These are phyloP conservation scores for Oxytorus armatus DNA, from an alignment of 2,888 invertebrate species.

Conservation along the genomic window DNA sequence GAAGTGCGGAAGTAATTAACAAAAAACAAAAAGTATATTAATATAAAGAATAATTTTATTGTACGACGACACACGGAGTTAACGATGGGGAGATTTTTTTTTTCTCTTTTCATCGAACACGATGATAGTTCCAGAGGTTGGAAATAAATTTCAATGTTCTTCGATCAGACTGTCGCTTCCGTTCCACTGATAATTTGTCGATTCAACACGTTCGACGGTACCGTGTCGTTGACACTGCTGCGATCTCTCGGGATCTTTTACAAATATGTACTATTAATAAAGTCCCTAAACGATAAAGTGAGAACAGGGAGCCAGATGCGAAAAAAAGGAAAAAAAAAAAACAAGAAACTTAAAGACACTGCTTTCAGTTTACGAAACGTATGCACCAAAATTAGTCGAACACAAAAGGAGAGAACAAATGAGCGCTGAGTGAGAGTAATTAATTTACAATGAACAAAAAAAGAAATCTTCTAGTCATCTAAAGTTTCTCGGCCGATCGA, in stretches of 20 bases:
- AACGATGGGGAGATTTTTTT: conserved; percentile 10
- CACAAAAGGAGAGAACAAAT: conserved; percentile 30
- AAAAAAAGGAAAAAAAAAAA: conserved; percentile 11
- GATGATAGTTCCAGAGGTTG: conserved; percentile 45
- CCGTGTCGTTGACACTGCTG: conserved; percentile 13
- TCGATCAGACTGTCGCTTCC: conserved; percentile 61
- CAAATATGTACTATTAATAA: conserved; percentile 36
- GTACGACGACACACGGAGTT: conserved; percentile 27
- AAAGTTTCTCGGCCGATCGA: conserved; percentile 33
- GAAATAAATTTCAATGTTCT: conserved; percentile 41
- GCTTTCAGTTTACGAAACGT: conserved; percentile 23
- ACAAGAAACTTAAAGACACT: conserved; percentile 16
- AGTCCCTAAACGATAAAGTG: conserved; percentile 14
- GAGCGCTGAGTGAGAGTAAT: conserved; percentile 26
- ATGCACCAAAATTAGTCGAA: conserved; percentile 45
- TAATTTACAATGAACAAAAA: conserved; percentile 6
- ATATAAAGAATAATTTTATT: conserved; percentile 36
- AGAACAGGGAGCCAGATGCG: neutral
- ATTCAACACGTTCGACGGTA: conserved; percentile 6
- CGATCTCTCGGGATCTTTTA: conserved; percentile 41
- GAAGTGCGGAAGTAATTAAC: conserved; percentile 6
- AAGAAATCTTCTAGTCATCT: conserved; percentile 26
- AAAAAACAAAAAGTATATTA: conserved; percentile 53
- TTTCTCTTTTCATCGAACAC: conserved; percentile 34
- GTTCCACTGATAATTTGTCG: conserved; percentile 48